A percentile compares a stretch with the other conserved stretches of the same genome.
These are phyloP conservation scores for Tolmerus cingulatus DNA, from an alignment of 2,888 invertebrate genomes.

Conservation along the genomic window DNA sequence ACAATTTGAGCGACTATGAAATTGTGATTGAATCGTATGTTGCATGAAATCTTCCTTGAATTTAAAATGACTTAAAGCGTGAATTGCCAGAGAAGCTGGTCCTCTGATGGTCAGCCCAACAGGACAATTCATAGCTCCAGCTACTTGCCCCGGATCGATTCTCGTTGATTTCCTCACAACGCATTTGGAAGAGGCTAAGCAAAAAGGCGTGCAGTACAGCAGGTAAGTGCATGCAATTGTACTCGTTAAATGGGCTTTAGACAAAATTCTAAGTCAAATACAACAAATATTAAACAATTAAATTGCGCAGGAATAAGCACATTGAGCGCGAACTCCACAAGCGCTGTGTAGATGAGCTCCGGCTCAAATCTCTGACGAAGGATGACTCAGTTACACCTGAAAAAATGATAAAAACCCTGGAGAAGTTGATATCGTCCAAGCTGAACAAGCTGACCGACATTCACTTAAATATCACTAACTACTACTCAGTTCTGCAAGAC, in stretches of 20 bases:
- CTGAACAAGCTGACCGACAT: slow-evolving; percentile 68
- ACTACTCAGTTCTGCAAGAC: slow-evolving; percentile 89
- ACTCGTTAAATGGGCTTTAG: neutral
- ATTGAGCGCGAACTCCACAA: slow-evolving; percentile 78
- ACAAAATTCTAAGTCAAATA: no score
- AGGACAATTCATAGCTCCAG: slow-evolving; percentile 91
- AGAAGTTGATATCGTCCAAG: slow-evolving; percentile 68
- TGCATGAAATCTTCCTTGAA: slow-evolving; percentile 50
- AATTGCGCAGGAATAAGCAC: slow-evolving; percentile 74
- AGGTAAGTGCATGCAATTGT: slow-evolving; percentile 66
- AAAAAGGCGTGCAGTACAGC: slow-evolving; percentile 76
- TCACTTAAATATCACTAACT: slow-evolving; percentile 83
- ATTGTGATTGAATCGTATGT: slow-evolving; percentile 90
- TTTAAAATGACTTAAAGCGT: slow-evolving; percentile 51
- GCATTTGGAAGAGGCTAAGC: slow-evolving; percentile 77
- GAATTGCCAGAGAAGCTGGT: slow-evolving; percentile 79
- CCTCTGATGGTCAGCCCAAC: slow-evolving; percentile 93
- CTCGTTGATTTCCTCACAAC: slow-evolving; percentile 83
- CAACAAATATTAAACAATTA: neutral
- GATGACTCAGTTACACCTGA: slow-evolving; percentile 91
- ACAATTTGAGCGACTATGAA: slow-evolving; percentile 76
- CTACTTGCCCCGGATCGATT: slow-evolving; percentile 87
- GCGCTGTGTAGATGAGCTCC: slow-evolving; percentile 72
- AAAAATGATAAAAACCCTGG: slow-evolving; percentile 86
- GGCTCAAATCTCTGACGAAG: slow-evolving; percentile 78